Percentiles rank a stretch among this genome's conserved stretches.
These are phyloP conservation scores for Sinhomidia bicolor DNA, from an alignment of 2,888 invertebrate genomes.

Conservation along the genomic window DNA sequence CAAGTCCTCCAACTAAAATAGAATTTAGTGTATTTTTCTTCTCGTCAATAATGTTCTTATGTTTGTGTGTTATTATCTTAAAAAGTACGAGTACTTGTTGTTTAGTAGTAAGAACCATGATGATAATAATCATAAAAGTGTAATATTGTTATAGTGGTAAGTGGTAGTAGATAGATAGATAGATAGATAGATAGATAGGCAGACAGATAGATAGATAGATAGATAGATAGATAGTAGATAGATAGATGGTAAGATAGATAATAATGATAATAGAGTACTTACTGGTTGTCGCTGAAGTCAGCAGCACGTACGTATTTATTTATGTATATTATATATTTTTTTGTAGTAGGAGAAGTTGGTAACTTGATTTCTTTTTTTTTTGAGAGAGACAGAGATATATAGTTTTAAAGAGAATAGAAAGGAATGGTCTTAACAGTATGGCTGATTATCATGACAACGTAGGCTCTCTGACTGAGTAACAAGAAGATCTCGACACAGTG, in stretches of 20 bases:
- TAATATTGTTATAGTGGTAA: not conserved
- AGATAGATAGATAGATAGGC: not conserved
- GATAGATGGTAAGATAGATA: too few species aligned
- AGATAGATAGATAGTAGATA: not conserved
- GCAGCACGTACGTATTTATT: conserved; percentile 44
- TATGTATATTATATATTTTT: too few species aligned
- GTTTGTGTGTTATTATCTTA: conserved; percentile 2
- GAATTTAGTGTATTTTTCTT: not conserved
- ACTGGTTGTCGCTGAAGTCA: conserved; percentile 53
- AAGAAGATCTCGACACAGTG: conserved; percentile 5
- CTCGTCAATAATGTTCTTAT: not conserved
- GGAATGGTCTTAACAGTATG: conserved; percentile 62
- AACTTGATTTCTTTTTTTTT: not conserved
- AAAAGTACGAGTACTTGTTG: conserved; percentile 2
- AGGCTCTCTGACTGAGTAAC: not conserved
- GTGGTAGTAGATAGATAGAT: not conserved
- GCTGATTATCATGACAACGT: conserved; percentile 69
- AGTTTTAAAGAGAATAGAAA: conserved; percentile 62
- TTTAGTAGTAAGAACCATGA: not conserved
- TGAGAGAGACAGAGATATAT: conserved; percentile 40
- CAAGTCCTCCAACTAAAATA: too few species aligned
- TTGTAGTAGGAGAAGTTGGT: conserved; percentile 5
- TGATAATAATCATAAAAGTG: conserved; percentile 6
- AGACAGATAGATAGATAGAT: not conserved
- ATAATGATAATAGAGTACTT: conserved; percentile 58